phyloP scores from a whole-genome alignment of 2,113 vertebrate species.

The Corythaixoides concolor region DNA sequence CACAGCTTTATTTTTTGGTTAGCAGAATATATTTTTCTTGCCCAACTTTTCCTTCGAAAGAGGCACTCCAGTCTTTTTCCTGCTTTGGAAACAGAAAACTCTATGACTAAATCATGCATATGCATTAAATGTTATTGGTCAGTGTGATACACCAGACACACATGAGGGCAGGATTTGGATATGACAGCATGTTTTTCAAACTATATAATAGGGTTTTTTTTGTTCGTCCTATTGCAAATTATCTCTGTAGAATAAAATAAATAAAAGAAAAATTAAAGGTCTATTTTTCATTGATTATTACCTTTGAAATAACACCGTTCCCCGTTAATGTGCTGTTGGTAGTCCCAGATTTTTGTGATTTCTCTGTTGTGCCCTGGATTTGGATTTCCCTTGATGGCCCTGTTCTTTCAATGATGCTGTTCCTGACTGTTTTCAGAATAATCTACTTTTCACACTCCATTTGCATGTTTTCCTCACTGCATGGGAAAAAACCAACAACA shows the following conservation, averaged over 20 bases:
- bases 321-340: background rate
- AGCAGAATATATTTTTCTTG: background rate
- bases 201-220: background rate
- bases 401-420: slow-evolving; percentile 18
- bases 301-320: background rate
- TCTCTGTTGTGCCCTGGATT: slow-evolving; percentile 22
- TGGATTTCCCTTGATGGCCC: slow-evolving; percentile 27
- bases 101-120: background rate
- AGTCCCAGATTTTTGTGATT: background rate
- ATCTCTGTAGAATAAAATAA: background rate
- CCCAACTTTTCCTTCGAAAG: background rate
- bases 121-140: background rate
- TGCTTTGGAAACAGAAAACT: background rate
- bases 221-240: background rate
- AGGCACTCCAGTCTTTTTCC: background rate
- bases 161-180: background rate
- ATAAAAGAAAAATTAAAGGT: background rate
- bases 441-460: slow-evolving; percentile 59
- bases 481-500: slow-evolving; percentile 6
- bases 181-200: background rate
- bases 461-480: slow-evolving; percentile 46
- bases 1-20: slow-evolving; percentile 9
- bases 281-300: background rate
- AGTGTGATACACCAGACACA: rapidly evolving
- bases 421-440: slow-evolving; percentile 53